Base-by-base conservation (phyloP, 2,888 invertebrate species). In the Hirtodrosophila duncani region DNA sequence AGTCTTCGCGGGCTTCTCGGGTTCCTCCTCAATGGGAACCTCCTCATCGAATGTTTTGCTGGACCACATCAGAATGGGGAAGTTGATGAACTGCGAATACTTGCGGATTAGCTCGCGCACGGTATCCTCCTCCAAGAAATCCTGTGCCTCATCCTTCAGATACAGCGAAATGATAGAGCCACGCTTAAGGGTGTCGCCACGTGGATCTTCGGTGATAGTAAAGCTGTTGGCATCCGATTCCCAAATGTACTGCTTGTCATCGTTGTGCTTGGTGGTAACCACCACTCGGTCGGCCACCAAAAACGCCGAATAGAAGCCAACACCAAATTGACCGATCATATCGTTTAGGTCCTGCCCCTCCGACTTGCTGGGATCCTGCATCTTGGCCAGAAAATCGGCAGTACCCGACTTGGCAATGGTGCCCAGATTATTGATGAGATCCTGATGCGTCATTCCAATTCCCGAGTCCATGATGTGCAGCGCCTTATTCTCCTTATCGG, bases 31-130 rank as follows among this genome's bases (percentile, higher is more conserved):
- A 14, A 88, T 45, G 1, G 91, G 90, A 68, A 93, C 93, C 81
- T 94, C 93, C 37, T 93, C 92, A 57, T 92, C 92, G 74, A 94
- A 90, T 21, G 92, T 92, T 88, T 88, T 89, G 75, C 90, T 89
- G 48, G 93, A 91, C 98, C 98, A 99, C 86, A 99, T 88, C 88
- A 94, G 94, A 86, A 99, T 99, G 56, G 97, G 96, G 91, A 99
- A 99, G 88, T 98, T 99, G 86, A 99, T 99, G 88, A 99, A 99
- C 89, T 99, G 99, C 3, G 98, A 98, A 88, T 99, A 99, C 88
- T 99, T 99, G 88, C 94, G 94, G 59, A 99, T 94, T 53, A 99
- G 90, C 75, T 92, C 92, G 80, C 93, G 93, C 69, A 99, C 90
- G 1, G 97, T 97, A 83, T 95, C 94, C 63, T 94, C 91, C 87